A percentile compares a stretch with the other conserved stretches of the same genome.
These are phyloP conservation scores for Neodon shergylaensis DNA, from an alignment of 2,113 vertebrate genomes.

Conservation along the genomic window DNA sequence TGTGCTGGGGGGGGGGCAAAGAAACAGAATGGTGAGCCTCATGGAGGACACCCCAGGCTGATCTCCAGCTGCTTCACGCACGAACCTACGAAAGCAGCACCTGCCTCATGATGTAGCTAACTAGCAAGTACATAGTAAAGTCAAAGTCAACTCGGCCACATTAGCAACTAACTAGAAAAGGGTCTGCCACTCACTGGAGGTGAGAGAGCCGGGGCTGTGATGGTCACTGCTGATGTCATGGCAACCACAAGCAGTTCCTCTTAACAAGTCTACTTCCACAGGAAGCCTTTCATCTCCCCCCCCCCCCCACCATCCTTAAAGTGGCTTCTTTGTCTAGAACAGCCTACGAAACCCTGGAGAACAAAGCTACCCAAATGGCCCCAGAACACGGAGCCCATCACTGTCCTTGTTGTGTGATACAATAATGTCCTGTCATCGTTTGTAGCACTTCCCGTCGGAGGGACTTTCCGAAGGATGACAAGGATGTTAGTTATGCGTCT, in stretches of 20 bases:
- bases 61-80: background rate
- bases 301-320: background rate
- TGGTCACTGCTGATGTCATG: background rate
- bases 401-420: background rate
- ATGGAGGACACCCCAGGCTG: too few relatives aligned
- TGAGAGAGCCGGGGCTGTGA: fast-evolving
- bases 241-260: background rate
- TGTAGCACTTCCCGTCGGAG: background rate
- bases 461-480: constrained; percentile 19
- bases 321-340: background rate
- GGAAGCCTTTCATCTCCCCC: background rate
- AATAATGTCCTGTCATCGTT: background rate
- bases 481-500: constrained; percentile 35
- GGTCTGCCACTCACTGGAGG: background rate
- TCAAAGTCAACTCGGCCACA: background rate
- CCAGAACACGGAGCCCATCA: background rate
- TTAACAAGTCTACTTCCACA: background rate
- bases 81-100: background rate
- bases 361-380: background rate
- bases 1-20: background rate
- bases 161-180: background rate
- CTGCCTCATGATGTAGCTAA: background rate
- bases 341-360: background rate
- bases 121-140: background rate
- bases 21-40: too few relatives aligned